Base-by-base conservation (phyloP, 2,888 invertebrate species). In the Anthrax anthrax region DNA sequence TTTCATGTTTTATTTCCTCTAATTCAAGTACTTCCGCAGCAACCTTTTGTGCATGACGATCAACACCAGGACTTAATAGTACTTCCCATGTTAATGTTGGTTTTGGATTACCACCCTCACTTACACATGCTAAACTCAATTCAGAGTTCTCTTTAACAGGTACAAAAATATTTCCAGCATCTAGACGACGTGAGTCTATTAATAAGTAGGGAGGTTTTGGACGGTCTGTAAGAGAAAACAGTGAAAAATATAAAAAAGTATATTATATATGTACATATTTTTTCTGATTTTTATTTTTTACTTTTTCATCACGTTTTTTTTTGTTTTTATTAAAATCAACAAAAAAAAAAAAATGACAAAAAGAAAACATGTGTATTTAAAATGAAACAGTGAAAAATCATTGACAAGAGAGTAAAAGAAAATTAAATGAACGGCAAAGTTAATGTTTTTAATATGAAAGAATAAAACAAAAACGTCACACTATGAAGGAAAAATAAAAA, bases 141-240 rank as follows among this genome's bases (percentile, higher is more conserved):
- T 85, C 82, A 29, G 84, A 81, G 63, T 86, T 86, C 65, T 90
- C 89, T 57, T 85, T 76, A 18, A 89, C 87, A 1, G 89, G 89
- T 56, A 88, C 83, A 73, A 88, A 88, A 52, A 84, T 81, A 70
- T 88, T 88, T 52, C 87, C 86, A 0, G 87, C 83, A 69, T 88
- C 88, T 58, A 88, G 72, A 19, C 87, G 78, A 40, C 86, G 73
- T 37, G 87, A 86, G 67, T 90, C 90, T 65, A 89, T 86, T 61
- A 87, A 77, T 58, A 90, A 73, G 70, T 88, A 90, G 52, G 88
- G 86, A 42, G 85, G 79, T 52, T 85, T 79, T 18, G 89, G 89
- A 39, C 84, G 76, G 68, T 89, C 89, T 89, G 75, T 8, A 53
- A 55, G 38, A 43, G n/a, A 16, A 46, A 45, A 47, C 8, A 4